Conservation (phyloP, 1,140 invertebrate genomes). For the Aphis gossypii region DNA sequence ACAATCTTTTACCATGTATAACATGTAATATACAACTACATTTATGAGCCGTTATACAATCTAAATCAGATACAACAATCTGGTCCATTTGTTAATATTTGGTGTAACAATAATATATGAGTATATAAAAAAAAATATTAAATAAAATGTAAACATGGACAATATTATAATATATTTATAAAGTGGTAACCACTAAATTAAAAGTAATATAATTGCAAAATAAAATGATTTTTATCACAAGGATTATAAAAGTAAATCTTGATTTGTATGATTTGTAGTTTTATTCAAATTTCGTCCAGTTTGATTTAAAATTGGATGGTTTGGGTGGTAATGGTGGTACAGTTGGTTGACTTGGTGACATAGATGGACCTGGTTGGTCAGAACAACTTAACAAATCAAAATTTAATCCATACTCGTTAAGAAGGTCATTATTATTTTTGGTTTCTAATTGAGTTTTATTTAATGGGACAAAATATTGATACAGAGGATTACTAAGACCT, state of each 20-base stretch:
- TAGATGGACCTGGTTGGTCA: constrained; percentile 32
- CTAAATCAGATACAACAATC: not conserved
- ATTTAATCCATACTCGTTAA: constrained; percentile 63
- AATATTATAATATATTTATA: constrained; percentile 3
- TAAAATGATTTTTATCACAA: constrained; percentile 45
- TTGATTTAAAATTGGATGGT: constrained; percentile 59
- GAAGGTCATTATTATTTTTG: constrained; percentile 60
- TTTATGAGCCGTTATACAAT: constrained; percentile 32
- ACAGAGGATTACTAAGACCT: constrained; percentile 69
- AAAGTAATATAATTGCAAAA: constrained; percentile 18
- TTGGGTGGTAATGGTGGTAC: constrained; percentile 45
- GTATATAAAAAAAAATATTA: not conserved
- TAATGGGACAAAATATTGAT: constrained; percentile 69
- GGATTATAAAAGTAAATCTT: not conserved
- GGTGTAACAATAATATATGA: constrained; percentile 47
- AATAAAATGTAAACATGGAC: constrained; percentile 1
- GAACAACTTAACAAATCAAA: constrained; percentile 60
- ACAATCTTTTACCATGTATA: not conserved
- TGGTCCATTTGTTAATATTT: constrained; percentile 33
- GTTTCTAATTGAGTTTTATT: constrained; percentile 61
- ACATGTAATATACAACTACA: constrained; percentile 26
- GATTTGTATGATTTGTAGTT: not conserved
- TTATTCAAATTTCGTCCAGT: constrained; percentile 63
- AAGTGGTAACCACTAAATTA: constrained; percentile 39
- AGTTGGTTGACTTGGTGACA: not conserved